Evolutionary conservation across 2,797 vertebrate species (phyloP), one percentile per base, ranked within the genome.

Genomic region (Enteromius radiatus): DNA sequence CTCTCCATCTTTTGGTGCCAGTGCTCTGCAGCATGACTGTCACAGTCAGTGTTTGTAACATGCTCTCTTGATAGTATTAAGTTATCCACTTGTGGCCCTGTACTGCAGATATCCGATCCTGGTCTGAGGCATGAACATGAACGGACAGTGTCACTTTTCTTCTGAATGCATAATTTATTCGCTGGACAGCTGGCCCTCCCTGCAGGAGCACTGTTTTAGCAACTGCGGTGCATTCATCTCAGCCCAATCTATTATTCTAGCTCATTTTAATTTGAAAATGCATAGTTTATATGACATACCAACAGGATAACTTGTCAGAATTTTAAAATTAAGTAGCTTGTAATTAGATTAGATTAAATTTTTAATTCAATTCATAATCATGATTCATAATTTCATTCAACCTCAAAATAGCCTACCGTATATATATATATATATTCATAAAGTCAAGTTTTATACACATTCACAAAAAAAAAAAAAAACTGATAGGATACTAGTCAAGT

Each of bases 131-230:
- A 70, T 75, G 31, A 31, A 31, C 31, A 31, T 31, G 69, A 38
- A 75, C 14, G 12, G 28, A 76, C 64, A 47, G 86, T 88, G 93
- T 95, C 91, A 89, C 89, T 92, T 94, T 93, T 90, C 88, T 86
- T 73, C 14, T 11, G 38, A 61, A 85, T 95, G 85, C 85, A 94
- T 94, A 88, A 95, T 94, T 94, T 67, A 95, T 86, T 84, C 65
- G 17, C 59, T 7, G 61, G 54, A 67, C 86, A 88, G 75, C 80
- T 85, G 85, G 80, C 77, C 67, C 47, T 89, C 43, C 8, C 9
- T 4, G 3, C 38, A 26, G 38, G 2, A 26, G 8, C 56, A 14
- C 33, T 31, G 56, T 59, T 21, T 56, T 45, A 56, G 5, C 49
- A 38, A 15, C n/a, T 14, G 10, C 17, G 28, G 26, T 15, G 56